Conservation (phyloP, 2,888 invertebrate species). For the Rhamphomyia laevipes region DNA sequence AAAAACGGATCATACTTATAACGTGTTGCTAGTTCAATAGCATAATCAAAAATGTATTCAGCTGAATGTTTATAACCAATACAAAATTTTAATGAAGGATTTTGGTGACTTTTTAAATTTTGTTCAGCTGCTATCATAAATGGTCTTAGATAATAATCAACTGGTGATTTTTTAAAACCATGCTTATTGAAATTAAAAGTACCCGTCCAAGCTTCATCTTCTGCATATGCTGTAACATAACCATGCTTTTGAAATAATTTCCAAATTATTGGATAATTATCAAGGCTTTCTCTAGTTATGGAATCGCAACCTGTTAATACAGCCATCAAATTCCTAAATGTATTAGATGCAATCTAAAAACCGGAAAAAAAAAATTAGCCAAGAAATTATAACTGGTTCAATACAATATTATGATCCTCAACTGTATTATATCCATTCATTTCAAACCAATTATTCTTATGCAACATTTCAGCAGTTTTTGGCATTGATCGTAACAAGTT, state of each 20-base stretch:
- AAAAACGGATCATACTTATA: constrained; percentile 50
- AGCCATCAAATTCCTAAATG: constrained; percentile 76
- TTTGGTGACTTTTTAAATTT: constrained; percentile 32
- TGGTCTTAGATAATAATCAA: constrained; percentile 67
- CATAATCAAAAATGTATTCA: too few relatives aligned
- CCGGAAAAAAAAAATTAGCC: too few relatives aligned
- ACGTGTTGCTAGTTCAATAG: constrained; percentile 53
- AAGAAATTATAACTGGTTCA: too few relatives aligned
- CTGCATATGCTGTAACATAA: too few relatives aligned
- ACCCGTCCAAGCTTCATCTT: constrained; percentile 47
- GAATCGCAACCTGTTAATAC: constrained; percentile 54
- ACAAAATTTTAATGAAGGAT: constrained; percentile 42
- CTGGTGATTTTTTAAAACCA: constrained; percentile 57
- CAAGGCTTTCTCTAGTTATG: constrained; percentile 36
- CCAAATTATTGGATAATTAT: too few relatives aligned
- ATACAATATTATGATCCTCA: background rate
- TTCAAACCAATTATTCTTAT: constrained; percentile 51
- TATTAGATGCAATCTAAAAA: constrained; percentile 64
- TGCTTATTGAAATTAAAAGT: constrained; percentile 52
- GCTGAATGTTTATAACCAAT: constrained; percentile 46
- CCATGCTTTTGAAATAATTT: too few relatives aligned
- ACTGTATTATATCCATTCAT: constrained; percentile 58
- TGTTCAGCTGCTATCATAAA: constrained; percentile 53
- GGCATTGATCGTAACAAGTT: constrained; percentile 62
- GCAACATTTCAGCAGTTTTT: constrained; percentile 49